phyloP scores from a whole-genome alignment of 2,888 invertebrate species.

The Microctonus hyperodae region DNA sequence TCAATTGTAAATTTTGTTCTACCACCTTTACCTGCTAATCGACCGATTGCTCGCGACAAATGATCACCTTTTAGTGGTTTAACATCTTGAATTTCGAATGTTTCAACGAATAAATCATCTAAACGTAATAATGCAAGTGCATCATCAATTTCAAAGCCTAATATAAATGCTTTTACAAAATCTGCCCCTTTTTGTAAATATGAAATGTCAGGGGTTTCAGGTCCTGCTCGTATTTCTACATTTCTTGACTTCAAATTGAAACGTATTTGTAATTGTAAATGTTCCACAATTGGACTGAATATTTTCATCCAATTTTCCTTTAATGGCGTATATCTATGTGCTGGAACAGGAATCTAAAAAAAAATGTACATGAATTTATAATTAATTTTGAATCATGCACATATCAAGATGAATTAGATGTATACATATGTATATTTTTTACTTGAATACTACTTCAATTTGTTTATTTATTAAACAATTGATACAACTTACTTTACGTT shows the following conservation, averaged over 20 bases:
- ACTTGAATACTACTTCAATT: too few relatives aligned
- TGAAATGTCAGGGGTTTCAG: constrained; percentile 82
- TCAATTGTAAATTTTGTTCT: constrained; percentile 98
- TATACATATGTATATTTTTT: too few relatives aligned
- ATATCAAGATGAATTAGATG: too few relatives aligned
- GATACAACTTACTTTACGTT: constrained; percentile 52
- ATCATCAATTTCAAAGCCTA: constrained; percentile 97
- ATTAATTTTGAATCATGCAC: too few relatives aligned
- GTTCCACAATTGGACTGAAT: constrained; percentile 94
- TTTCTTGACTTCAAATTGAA: constrained; percentile 92
- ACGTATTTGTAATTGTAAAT: constrained; percentile 90
- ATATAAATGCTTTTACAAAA: constrained; percentile 95
- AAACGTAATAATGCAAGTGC: constrained; percentile 91
- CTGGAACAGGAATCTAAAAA: constrained; percentile 79
- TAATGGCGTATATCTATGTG: constrained; percentile 91
- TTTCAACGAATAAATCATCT: constrained; percentile 96
- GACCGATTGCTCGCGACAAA: constrained; percentile 93
- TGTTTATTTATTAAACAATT: background rate
- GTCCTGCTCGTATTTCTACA: constrained; percentile 80
- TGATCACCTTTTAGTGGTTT: constrained; percentile 96
- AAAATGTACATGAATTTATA: constrained; percentile 27
- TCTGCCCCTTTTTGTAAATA: constrained; percentile 97
- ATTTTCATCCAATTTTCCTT: constrained; percentile 98
- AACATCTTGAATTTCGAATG: constrained; percentile 96
- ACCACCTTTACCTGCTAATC: constrained; percentile 96